A percentile compares a stretch with the other conserved stretches of the same genome.
phyloP scores from a whole-genome alignment of 1,140 invertebrate species.

The honey bee (Apis mellifera) region Amel_HAv3.1 CM009940.2:7078501-7079000 shows the following conservation, averaged over 20 bases:
- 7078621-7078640: constrained; percentile 3
- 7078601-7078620: constrained; percentile 20
- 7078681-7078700: not conserved
- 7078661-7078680: not conserved
- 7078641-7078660: too few species aligned
- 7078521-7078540: constrained; percentile 28
- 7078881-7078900: constrained; percentile 59
- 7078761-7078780: too few species aligned
- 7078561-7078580: constrained; percentile 29
- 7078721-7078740: too few species aligned
- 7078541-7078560: constrained; percentile 50
- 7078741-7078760: not conserved
- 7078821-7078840: constrained; percentile 1
- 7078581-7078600: constrained; percentile 23
- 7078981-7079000: constrained; percentile 53
- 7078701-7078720: too few species aligned
- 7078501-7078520: constrained; percentile 24
- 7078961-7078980: constrained; percentile 60
- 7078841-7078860: not conserved
- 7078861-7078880: constrained; percentile 10
- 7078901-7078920: constrained; percentile 30
- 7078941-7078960: constrained; percentile 60
- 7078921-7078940: constrained; percentile 64
- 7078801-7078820: constrained; percentile 39
- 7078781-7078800: too few species aligned